Evolutionary conservation across 2,888 invertebrate genomes (phyloP).

Genomic region (Mythimna impura): DNA sequence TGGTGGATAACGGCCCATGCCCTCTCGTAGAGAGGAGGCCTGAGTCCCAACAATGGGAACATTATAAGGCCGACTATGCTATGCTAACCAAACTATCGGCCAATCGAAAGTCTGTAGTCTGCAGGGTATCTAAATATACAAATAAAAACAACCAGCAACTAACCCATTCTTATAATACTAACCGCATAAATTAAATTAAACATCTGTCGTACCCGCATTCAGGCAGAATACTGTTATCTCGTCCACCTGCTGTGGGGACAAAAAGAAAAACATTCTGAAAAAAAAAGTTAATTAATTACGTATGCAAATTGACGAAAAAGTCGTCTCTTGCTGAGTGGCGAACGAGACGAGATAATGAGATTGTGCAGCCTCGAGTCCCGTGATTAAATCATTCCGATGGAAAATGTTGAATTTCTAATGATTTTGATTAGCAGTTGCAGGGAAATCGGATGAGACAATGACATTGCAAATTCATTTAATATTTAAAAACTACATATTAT

Average conservation of each 20-base stretch:
- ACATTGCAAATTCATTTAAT: not conserved
- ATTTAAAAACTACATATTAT: not conserved
- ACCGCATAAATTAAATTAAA: conserved; percentile 63
- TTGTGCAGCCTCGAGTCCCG: conserved; percentile 76
- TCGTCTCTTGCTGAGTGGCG: conserved; percentile 76
- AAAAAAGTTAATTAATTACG: conserved; percentile 89
- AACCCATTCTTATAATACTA: conserved; percentile 16
- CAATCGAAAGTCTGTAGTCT: too few species aligned
- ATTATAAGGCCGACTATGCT: too few species aligned
- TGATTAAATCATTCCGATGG: conserved; percentile 84
- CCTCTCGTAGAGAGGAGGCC: too few species aligned
- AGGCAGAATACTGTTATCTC: conserved; percentile 69
- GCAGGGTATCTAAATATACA: too few species aligned
- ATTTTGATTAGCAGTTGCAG: conserved; percentile 61
- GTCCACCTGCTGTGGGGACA: conserved; percentile 74
- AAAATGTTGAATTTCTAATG: conserved; percentile 73
- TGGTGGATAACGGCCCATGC: too few species aligned
- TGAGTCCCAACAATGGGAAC: too few species aligned
- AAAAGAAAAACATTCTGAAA: conserved; percentile 77
- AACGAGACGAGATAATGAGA: conserved; percentile 85
- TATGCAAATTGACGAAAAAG: conserved; percentile 88
- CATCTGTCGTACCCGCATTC: conserved; percentile 60
- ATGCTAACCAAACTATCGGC: too few species aligned
- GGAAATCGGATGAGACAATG: not conserved
- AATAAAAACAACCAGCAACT: not conserved